phyloP scores from a whole-genome alignment of 92 coral and sea anemone species.

The Umimayanthus kanabou region DNA sequence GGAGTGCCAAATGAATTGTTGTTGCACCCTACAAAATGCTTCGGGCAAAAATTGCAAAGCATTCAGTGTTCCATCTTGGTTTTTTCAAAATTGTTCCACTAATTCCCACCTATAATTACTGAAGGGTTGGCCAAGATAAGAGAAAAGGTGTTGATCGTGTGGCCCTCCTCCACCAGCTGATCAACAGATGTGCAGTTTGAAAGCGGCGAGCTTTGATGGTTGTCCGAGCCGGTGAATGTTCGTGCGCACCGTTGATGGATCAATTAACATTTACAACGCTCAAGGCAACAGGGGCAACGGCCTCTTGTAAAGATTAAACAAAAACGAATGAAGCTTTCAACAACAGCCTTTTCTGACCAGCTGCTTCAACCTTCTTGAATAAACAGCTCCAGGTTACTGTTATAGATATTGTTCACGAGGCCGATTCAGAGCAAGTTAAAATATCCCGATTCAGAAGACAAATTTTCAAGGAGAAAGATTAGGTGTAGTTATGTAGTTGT shows the following conservation, averaged over 20 bases:
- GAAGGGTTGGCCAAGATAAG: constrained; percentile 14
- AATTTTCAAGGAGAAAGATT: too few relatives aligned
- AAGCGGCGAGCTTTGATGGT: constrained; percentile 21
- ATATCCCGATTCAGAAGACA: neutral
- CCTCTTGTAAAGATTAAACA: neutral
- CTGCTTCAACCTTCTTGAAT: neutral
- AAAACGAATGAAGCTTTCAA: constrained; percentile 1
- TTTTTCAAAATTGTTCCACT: neutral
- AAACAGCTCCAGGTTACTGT: neutral
- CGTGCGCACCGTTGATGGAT: constrained; percentile 9
- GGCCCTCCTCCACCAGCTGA: constrained; percentile 22
- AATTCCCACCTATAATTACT: constrained; percentile 12
- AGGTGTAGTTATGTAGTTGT: too few relatives aligned
- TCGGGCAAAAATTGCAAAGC: neutral
- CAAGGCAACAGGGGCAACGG: constrained; percentile 8
- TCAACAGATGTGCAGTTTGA: constrained; percentile 6
- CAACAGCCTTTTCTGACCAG: neutral
- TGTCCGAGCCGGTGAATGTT: neutral
- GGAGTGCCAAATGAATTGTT: too few relatives aligned
- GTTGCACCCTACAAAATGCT: neutral
- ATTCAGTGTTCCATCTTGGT: constrained; percentile 18
- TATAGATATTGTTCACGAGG: neutral
- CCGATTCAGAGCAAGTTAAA: neutral
- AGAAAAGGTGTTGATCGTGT: constrained; percentile 7
- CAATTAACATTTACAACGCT: constrained; percentile 28